Base-by-base conservation (phyloP, 2,888 invertebrate genomes). In the Panorpa germanica region DNA sequence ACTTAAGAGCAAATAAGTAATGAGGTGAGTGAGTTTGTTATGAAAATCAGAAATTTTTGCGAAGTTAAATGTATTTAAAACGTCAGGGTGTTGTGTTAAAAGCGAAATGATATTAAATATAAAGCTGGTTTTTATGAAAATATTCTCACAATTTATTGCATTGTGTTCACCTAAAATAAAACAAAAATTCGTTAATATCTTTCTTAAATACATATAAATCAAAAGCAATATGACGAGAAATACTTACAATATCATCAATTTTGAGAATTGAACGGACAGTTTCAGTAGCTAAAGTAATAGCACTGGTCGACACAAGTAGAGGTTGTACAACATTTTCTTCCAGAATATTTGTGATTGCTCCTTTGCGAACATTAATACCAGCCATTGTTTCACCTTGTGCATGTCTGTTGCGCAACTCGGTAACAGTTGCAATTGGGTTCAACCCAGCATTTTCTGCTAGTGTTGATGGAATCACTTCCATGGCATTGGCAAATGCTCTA, bases 301-400 rank as follows among this genome's bases (percentile, higher is more conserved):
- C 90, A 41, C 88, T 90, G 29, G 75, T 75, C 33, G 90, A 86
- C 30, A 99, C 98, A 47, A 96, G 68, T 42, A 98, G 65, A 25
- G 98, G 98, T 56, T 98, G 98, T 34, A 98, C 75, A 34, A 98
- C 96, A 59, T 90, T 82, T 59, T 98, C 96, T 40, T 88, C 86
- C 34, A 88, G 64, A 54, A 98, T 98, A 57, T 96, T 88, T 3
- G 95, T 90, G 42, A 98, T 91, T 39, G 80, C 74, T 31, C 96
- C 96, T 62, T 83, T 85, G 28, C 95, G 71, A 34, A 96, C 95
- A 60, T 96, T 96, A 40, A 98, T 93, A 31, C 96, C 96, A 26
- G 88, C 78, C 39, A 74, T 78, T 37, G 65, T 68, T 45, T 83
- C 81, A 19, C 81, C 83, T 40, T 72, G 66, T 5, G 90, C 88